A percentile compares a stretch with the other conserved stretches of the same genome.
Evolutionary conservation across 2,888 invertebrate genomes (phyloP).

Genomic region (Caradrina kadenii): DNA sequence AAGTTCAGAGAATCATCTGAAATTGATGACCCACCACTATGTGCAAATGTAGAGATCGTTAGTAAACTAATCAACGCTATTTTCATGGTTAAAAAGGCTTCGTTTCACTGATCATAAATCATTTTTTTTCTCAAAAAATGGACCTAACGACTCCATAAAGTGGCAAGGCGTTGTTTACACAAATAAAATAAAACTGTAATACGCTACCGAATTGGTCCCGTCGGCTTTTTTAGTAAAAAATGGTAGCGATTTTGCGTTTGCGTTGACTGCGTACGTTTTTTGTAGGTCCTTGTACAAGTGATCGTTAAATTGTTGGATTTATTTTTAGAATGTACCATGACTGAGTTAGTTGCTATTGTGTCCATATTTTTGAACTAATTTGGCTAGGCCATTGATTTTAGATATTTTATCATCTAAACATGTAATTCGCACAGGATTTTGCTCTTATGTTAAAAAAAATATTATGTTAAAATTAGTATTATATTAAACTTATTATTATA

Average conservation of each 20-base stretch:
- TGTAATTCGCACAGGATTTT: too few species aligned
- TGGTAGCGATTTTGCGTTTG: constrained; percentile 69
- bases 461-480: too few species aligned
- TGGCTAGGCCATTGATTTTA: background rate
- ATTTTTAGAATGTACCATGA: constrained; percentile 48
- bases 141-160: constrained; percentile 79
- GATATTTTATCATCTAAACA: background rate
- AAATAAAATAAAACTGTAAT: constrained; percentile 82
- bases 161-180: constrained; percentile 73
- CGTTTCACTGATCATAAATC: constrained; percentile 77
- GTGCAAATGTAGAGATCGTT: constrained; percentile 19
- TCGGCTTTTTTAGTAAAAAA: constrained; percentile 79
- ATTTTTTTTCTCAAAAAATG: constrained; percentile 73
- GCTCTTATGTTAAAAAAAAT: too few species aligned
- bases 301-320: constrained; percentile 48
- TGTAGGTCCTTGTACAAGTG: constrained; percentile 51
- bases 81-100: constrained; percentile 50
- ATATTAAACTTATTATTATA: too few species aligned
- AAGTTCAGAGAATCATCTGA: background rate
- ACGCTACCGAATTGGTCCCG: constrained; percentile 82
- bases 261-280: constrained; percentile 65
- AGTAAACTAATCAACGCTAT: constrained; percentile 39
- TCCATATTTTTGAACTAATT: constrained; percentile 4
- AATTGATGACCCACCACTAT: background rate
- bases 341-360: background rate